phyloP scores from a whole-genome alignment of 2,113 vertebrate species.

The Coregonus clupeaformis region DNA sequence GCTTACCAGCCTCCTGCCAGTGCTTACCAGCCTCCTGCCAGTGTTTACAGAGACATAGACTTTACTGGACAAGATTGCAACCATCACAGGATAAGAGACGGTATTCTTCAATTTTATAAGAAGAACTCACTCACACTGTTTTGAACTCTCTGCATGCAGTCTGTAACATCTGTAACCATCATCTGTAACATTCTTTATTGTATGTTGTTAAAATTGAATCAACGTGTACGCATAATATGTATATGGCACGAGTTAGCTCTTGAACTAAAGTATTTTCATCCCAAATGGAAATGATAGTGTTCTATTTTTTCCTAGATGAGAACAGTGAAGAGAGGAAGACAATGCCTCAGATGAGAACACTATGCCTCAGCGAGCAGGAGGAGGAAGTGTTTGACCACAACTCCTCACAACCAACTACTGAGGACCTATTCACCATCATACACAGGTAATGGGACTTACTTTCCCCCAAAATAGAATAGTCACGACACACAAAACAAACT shows the following conservation, averaged over 20 bases:
- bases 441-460: neutral
- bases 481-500: too few relatives aligned
- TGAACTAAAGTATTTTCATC: too few relatives aligned
- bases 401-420: constrained; percentile 72
- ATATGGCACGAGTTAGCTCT: too few relatives aligned
- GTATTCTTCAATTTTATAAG: neutral
- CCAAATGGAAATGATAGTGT: too few relatives aligned
- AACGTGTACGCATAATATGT: too few relatives aligned
- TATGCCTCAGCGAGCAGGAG: constrained; percentile 79
- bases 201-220: too few relatives aligned
- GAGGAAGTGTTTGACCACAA: constrained; percentile 72
- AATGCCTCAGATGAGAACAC: constrained; percentile 63
- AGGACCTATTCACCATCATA: constrained; percentile 88
- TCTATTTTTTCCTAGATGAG: neutral
- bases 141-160: neutral
- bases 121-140: neutral
- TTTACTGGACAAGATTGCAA: neutral
- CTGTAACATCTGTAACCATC: neutral
- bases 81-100: neutral
- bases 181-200: neutral
- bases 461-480: too few relatives aligned
- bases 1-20: too few relatives aligned
- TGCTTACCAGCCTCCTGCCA: neutral
- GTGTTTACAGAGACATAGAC: neutral
- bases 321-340: constrained; percentile 49